phyloP scores from a whole-genome alignment of 1,140 invertebrate genomes.

The Drosophila ohnishii region DNA sequence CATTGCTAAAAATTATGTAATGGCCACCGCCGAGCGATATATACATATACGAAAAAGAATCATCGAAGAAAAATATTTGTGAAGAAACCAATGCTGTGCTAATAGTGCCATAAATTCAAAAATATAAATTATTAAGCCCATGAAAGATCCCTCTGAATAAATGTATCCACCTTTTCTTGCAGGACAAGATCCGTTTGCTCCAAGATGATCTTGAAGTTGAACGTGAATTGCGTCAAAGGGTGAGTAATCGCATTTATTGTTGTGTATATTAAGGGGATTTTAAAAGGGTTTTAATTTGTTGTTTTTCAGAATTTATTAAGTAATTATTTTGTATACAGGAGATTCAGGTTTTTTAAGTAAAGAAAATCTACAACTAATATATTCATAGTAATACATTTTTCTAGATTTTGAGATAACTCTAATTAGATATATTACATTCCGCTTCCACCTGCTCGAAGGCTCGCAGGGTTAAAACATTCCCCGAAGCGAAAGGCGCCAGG shows the following conservation, averaged over 20 bases:
- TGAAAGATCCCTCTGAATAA: slow-evolving; percentile 27
- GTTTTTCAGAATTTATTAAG: neutral
- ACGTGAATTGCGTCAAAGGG: slow-evolving; percentile 97
- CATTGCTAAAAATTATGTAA: slow-evolving; percentile 66
- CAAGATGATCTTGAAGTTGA: slow-evolving; percentile 98
- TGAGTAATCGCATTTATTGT: slow-evolving; percentile 85
- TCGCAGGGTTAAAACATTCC: slow-evolving; percentile 27
- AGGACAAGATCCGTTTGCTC: slow-evolving; percentile 98
- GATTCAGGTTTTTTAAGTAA: neutral
- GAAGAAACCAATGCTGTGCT: slow-evolving; percentile 34
- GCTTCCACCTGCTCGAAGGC: slow-evolving; percentile 22
- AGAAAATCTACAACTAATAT: neutral
- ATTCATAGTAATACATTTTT: neutral
- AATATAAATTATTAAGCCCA: neutral
- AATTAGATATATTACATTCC: neutral
- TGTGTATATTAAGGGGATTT: neutral
- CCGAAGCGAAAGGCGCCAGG: slow-evolving; percentile 40
- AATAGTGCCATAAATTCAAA: slow-evolving; percentile 13
- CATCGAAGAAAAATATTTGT: slow-evolving; percentile 28
- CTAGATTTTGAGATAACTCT: neutral
- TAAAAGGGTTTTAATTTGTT: neutral
- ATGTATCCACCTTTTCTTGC: slow-evolving; percentile 84
- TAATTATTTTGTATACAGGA: neutral
- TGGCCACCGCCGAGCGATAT: slow-evolving; percentile 42
- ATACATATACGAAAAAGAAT: slow-evolving; percentile 20